These are phyloP conservation scores for Tryphoninae sp. DNA, from an alignment of 2,888 invertebrate species.

Conservation along the genomic window DNA sequence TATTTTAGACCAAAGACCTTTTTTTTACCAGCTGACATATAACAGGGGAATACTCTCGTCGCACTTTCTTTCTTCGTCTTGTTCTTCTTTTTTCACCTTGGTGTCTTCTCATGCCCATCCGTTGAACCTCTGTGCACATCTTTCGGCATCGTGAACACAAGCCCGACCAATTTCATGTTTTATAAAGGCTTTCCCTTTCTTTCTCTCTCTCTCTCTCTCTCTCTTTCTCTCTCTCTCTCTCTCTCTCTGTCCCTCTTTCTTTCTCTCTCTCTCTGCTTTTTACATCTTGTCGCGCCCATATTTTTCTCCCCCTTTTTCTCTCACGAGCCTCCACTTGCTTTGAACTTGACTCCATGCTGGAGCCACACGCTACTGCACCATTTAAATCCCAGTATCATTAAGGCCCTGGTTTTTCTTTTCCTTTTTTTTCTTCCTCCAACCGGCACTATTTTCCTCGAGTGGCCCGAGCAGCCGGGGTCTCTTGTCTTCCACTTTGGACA, in stretches of 20 bases:
- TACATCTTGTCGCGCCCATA: background rate
- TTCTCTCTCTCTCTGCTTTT: slow-evolving; percentile 18
- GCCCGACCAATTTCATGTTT: slow-evolving; percentile 45
- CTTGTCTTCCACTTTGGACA: slow-evolving; percentile 2
- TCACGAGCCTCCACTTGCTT: slow-evolving; percentile 56
- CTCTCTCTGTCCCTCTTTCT: background rate
- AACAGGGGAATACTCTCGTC: slow-evolving; percentile 24
- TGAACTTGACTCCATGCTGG: slow-evolving; percentile 54
- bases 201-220: slow-evolving; percentile 34
- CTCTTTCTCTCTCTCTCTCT: slow-evolving; percentile 38
- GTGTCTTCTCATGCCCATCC: slow-evolving; percentile 13
- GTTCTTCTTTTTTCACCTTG: slow-evolving; percentile 20
- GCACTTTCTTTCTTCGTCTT: slow-evolving; percentile 8
- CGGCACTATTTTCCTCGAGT: slow-evolving; percentile 39
- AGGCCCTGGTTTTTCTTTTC: slow-evolving; percentile 57
- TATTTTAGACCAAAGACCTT: slow-evolving; percentile 31
- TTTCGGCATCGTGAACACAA: slow-evolving; percentile 31
- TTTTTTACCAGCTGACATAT: slow-evolving; percentile 32
- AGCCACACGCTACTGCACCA: slow-evolving; percentile 55
- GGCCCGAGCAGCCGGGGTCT: background rate
- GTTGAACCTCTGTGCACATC: slow-evolving; percentile 28
- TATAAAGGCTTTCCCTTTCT: slow-evolving; percentile 46
- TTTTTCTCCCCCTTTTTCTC: slow-evolving; percentile 44
- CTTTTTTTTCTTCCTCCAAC: slow-evolving; percentile 15
- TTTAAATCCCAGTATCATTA: slow-evolving; percentile 70